Base-by-base conservation (phyloP, 2,888 invertebrate genomes). In the Pocota personata region DNA sequence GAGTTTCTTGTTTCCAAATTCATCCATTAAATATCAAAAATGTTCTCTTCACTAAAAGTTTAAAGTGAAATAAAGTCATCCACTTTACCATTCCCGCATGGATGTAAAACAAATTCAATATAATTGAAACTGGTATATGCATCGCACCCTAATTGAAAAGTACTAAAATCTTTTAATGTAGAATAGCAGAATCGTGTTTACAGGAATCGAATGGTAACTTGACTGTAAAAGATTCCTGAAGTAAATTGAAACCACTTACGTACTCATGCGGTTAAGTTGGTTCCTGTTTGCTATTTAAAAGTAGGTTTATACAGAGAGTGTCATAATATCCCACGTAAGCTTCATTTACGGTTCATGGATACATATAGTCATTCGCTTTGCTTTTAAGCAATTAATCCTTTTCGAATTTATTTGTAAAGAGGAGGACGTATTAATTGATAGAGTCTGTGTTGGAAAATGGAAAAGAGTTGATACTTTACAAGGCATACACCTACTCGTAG, bases 331-430 rank as follows among this genome's bases (percentile, higher is more conserved):
- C 50, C 27, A 14, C 40, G 50, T 60, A 67, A 77, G 50, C 48
- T 67, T 67, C 58, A 12, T 30, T 67, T 67, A 60, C 58, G 58
- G 50, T 77, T 67, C 77, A 77, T 60, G 58, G 14, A 40, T 40
- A 58, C 50, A 50, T 27, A 52, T 32, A 52, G 27, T 40, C 30
- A 27, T 14, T 37, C 30, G 40, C 58, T 67, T 76, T 48, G 67
- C 52, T 27, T 69, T 66, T 32, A 50, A 77, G 67, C 37, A 77
- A 67, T 77, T 69, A 67, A 77, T 77, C 60, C 30, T 40, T 50
- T 60, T 69, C 30, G 69, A 43, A 48, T 32, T 32, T 40, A 24
- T 21, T 50, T 50, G 40, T n/a, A 27, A 19, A 46, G 16, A 6
- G 19, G 19, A 37, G 14, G 37, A 10, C 21, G 50, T 16, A 40